phyloP scores from a whole-genome alignment of 1,140 invertebrate genomes.

The Drosophila nasuta region DNA sequence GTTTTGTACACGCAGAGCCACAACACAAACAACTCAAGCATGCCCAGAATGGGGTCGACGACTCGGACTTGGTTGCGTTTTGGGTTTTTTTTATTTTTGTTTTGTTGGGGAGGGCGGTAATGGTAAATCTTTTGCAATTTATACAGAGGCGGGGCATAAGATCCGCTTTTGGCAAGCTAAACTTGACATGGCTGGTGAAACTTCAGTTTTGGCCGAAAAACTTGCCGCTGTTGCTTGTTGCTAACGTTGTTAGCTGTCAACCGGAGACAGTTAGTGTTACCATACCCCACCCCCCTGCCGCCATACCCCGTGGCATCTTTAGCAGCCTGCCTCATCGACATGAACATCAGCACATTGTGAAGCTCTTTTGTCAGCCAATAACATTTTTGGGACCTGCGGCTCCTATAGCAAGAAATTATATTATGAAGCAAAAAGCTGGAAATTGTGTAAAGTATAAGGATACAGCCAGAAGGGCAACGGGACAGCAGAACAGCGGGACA shows the following conservation, averaged over 20 bases:
- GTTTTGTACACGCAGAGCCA: slow-evolving; percentile 28
- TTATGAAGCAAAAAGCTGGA: slow-evolving; percentile 39
- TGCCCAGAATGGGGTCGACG: slow-evolving; percentile 2
- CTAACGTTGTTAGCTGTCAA: slow-evolving; percentile 45
- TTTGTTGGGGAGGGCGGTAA: neutral
- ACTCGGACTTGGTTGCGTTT: slow-evolving; percentile 19
- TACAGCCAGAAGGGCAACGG: neutral
- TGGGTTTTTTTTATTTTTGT: neutral
- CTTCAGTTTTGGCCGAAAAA: slow-evolving; percentile 11
- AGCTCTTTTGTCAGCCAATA: slow-evolving; percentile 48
- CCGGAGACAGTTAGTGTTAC: slow-evolving; percentile 12
- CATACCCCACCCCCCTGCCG: slow-evolving; percentile 9
- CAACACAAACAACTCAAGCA: slow-evolving; percentile 8
- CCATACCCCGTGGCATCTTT: slow-evolving; percentile 7
- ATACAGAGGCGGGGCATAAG: neutral
- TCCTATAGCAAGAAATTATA: slow-evolving; percentile 45
- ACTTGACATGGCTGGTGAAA: slow-evolving; percentile 7
- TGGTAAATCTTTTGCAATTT: slow-evolving; percentile 12
- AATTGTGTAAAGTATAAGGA: slow-evolving; percentile 17
- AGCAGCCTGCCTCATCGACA: slow-evolving; percentile 9
- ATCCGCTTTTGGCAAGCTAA: slow-evolving; percentile 6
- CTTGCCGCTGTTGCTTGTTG: slow-evolving; percentile 31
- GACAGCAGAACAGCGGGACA: neutral
- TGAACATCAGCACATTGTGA: slow-evolving; percentile 31
- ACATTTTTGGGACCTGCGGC: slow-evolving; percentile 49